Evolutionary conservation across 1,140 invertebrate species (phyloP).

Genomic region (Coptotermes formosanus): DNA sequence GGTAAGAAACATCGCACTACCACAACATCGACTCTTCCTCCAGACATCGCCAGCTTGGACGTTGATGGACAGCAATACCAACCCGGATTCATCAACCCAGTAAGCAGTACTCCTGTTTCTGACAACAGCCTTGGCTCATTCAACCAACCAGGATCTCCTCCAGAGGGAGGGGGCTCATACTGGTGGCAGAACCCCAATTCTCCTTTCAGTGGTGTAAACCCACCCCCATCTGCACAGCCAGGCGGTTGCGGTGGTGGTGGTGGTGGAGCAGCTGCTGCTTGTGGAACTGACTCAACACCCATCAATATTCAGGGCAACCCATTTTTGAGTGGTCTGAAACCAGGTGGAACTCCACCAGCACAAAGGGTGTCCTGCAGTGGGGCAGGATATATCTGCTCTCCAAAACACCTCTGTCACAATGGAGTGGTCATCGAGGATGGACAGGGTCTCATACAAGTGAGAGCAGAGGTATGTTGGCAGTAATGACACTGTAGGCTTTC

Average conservation of each 20-base stretch:
- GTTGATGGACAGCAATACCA: not conserved
- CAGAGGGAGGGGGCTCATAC: not conserved
- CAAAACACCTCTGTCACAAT: constrained; percentile 23
- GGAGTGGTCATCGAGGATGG: constrained; percentile 19
- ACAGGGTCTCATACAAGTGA: not conserved
- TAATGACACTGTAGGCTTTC: not conserved
- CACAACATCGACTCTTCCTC: not conserved
- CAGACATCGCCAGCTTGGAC: not conserved
- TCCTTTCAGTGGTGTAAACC: not conserved
- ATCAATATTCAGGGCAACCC: constrained; percentile 23
- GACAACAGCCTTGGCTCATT: not conserved
- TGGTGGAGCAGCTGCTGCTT: not conserved
- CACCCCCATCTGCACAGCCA: not conserved
- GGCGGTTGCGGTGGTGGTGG: not conserved
- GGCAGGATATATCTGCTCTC: constrained; percentile 21
- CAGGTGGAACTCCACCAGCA: not conserved
- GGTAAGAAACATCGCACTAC: constrained; percentile 25
- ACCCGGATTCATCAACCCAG: not conserved
- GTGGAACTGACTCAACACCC: not conserved
- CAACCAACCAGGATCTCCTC: not conserved
- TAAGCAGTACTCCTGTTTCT: not conserved
- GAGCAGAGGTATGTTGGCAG: constrained; percentile 13
- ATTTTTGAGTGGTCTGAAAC: constrained; percentile 25
- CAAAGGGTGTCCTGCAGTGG: constrained; percentile 7
- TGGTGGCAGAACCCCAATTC: constrained; percentile 8